Percentiles rank a stretch among this genome's conserved stretches.
These are phyloP conservation scores for Ceriagrion tenellum DNA, from an alignment of 2,888 invertebrate species.

Conservation along the genomic window DNA sequence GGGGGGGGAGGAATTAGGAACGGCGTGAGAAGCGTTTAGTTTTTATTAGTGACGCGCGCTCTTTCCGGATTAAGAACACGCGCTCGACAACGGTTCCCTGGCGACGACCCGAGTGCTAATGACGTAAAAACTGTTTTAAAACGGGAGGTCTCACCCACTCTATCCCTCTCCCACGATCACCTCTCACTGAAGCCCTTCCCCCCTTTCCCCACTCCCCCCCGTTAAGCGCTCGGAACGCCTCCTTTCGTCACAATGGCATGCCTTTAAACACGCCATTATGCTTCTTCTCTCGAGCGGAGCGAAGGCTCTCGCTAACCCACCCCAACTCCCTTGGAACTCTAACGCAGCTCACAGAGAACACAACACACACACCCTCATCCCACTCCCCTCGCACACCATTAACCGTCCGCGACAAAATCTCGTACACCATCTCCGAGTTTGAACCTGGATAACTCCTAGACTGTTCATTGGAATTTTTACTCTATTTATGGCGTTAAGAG, in stretches of 20 bases:
- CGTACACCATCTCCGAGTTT: too few species aligned
- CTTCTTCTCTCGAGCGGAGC: not conserved
- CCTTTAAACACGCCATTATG: slow-evolving; percentile 31
- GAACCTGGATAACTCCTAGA: too few species aligned
- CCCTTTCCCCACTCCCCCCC: not conserved
- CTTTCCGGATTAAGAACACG: not conserved
- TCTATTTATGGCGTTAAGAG: too few species aligned
- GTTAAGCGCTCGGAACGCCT: not conserved
- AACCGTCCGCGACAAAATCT: too few species aligned
- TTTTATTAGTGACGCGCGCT: not conserved
- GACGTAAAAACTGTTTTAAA: not conserved
- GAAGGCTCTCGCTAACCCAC: not conserved
- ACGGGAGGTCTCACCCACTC: not conserved
- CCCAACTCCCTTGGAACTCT: not conserved
- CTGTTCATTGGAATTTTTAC: too few species aligned
- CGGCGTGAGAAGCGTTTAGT: not conserved
- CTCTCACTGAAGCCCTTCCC: too few species aligned
- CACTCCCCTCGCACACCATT: too few species aligned
- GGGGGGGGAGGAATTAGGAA: not conserved
- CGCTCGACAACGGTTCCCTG: not conserved
- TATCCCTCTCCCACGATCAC: too few species aligned
- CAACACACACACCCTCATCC: too few species aligned
- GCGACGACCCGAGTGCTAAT: slow-evolving; percentile 14
- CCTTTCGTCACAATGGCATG: slow-evolving; percentile 22
- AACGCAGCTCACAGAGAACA: too few species aligned